A percentile compares a stretch with the other conserved stretches of the same genome.
Conservation (phyloP, 2,113 vertebrate species). For the Periophthalmus modestus region DNA sequence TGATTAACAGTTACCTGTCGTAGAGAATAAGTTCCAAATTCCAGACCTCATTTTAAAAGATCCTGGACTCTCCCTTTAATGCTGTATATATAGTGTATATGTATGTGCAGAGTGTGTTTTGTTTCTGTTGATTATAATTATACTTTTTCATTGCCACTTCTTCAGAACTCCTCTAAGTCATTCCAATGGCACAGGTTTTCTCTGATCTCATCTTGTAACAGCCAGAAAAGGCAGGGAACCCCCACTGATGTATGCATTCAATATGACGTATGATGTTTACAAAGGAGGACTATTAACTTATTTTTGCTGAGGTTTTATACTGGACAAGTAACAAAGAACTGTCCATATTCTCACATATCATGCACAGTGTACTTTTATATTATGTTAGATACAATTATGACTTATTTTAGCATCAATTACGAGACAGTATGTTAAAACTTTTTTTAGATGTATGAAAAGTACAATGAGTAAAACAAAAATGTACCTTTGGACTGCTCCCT, state of each 20-base stretch:
- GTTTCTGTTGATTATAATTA: constrained; percentile 64
- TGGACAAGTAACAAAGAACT: constrained; percentile 41
- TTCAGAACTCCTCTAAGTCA: constrained; percentile 41
- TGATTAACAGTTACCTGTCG: neutral
- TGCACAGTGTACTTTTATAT: constrained; percentile 18
- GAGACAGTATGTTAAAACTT: neutral
- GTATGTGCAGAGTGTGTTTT: constrained; percentile 64
- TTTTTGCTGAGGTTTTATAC: constrained; percentile 64
- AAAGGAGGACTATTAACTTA: constrained; percentile 75
- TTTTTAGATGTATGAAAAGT: neutral
- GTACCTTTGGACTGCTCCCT: neutral
- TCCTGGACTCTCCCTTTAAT: constrained; percentile 52
- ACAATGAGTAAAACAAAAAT: neutral
- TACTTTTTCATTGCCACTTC: constrained; percentile 39
- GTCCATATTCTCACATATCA: constrained; percentile 44
- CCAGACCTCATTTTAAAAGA: neutral
- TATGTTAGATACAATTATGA: constrained; percentile 21
- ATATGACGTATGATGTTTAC: constrained; percentile 72
- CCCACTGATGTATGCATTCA: constrained; percentile 69
- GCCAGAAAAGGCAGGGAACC: constrained; percentile 29
- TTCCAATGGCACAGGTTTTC: constrained; percentile 31
- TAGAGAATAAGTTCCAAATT: neutral
- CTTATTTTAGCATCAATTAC: constrained; percentile 18
- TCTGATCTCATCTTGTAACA: constrained; percentile 37
- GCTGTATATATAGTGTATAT: constrained; percentile 70